A percentile compares a stretch with the other conserved stretches of the same genome.
Conservation (phyloP, 2,113 vertebrate genomes). For the Emydura subglobosa region DNA sequence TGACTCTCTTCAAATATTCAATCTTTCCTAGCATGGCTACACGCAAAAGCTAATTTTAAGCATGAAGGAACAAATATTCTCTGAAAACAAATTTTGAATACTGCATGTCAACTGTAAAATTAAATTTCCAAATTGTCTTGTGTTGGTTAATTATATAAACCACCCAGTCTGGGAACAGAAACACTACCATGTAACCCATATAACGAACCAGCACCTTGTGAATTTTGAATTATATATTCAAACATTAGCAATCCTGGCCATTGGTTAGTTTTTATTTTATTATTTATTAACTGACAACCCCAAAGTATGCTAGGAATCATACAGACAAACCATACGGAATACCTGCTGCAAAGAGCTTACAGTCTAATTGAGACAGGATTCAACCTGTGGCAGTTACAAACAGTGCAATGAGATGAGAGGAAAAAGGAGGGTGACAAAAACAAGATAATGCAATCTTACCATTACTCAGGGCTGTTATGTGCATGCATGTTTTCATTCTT, state of each 20-base stretch:
- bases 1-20: background rate
- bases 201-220: background rate
- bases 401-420: background rate
- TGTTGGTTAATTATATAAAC: background rate
- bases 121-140: background rate
- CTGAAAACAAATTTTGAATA: background rate
- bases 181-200: background rate
- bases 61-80: background rate
- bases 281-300: background rate
- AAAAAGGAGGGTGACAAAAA: background rate
- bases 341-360: accelerated
- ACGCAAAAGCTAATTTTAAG: background rate
- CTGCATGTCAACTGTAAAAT: background rate
- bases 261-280: background rate
- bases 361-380: background rate
- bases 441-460: constrained; percentile 3
- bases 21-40: background rate
- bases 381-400: background rate
- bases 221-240: background rate
- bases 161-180: background rate
- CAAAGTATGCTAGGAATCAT: accelerated
- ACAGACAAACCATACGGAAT: background rate
- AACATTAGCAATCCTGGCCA: background rate
- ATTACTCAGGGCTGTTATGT: constrained; percentile 22
- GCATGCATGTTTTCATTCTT: constrained; percentile 10